Evolutionary conservation across 2,797 vertebrate species (phyloP).

Genomic region (Leucoraja ocellata): DNA sequence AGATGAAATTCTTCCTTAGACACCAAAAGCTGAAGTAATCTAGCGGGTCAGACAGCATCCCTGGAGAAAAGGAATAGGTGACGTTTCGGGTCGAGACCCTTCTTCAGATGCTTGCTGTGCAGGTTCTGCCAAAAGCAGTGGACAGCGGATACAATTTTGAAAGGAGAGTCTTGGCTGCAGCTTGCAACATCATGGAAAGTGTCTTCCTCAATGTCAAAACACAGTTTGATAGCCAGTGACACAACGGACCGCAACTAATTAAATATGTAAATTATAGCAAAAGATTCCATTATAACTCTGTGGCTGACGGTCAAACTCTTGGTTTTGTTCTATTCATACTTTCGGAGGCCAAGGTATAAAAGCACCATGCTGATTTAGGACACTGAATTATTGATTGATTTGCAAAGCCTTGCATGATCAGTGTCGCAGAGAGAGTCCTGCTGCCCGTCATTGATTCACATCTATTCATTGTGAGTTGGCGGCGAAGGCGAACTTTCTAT

Average conservation of each 20-base stretch:
- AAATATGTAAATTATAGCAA: constrained; percentile 23
- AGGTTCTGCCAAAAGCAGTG: not conserved
- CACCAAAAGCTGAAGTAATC: no score
- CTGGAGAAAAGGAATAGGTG: no score
- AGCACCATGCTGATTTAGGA: constrained; percentile 18
- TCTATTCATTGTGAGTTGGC: not conserved
- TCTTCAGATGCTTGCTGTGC: not conserved
- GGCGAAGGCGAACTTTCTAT: not conserved
- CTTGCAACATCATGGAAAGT: not conserved
- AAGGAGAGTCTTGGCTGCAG: not conserved
- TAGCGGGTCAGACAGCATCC: no score
- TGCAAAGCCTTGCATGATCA: not conserved
- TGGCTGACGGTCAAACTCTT: not conserved
- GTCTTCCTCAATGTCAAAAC: not conserved
- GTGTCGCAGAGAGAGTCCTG: not conserved
- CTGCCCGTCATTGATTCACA: constrained; percentile 19
- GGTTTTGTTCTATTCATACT: constrained; percentile 32
- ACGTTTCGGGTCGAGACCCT: no score
- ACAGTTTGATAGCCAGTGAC: not conserved
- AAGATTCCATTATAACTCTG: not conserved
- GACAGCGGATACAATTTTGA: not conserved
- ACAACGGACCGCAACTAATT: not conserved
- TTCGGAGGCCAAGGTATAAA: constrained; percentile 33
- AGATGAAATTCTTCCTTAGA: not conserved
- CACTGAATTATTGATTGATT: constrained; percentile 20